Conservation (phyloP, 2,888 invertebrate genomes). For the Esperia sulphurella region DNA sequence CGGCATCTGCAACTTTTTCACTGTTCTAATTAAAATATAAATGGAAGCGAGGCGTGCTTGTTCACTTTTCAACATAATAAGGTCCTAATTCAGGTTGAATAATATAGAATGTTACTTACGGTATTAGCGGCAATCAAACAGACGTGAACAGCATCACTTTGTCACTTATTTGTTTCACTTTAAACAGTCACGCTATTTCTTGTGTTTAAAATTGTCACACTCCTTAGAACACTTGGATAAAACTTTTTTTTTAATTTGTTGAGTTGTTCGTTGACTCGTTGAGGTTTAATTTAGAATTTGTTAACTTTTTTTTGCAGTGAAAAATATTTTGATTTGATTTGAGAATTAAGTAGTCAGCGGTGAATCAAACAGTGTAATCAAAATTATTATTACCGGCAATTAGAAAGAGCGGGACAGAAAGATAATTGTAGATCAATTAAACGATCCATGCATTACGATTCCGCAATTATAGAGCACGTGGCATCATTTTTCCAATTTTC, state of each 20-base stretch:
- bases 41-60: no score
- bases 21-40: no score
- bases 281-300: no score
- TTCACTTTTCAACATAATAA: not conserved
- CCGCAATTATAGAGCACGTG: conserved; percentile 64
- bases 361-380: conserved; percentile 34
- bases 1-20: no score
- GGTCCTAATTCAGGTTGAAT: no score
- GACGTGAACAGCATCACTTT: conserved; percentile 64
- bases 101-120: conserved; percentile 52
- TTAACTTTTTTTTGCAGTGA: no score
- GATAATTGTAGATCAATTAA: conserved; percentile 62
- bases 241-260: not conserved
- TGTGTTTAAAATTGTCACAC: conserved; percentile 23
- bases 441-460: conserved; percentile 54
- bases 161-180: conserved; percentile 44
- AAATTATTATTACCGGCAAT: conserved; percentile 51
- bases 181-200: conserved; percentile 8
- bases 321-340: conserved; percentile 12
- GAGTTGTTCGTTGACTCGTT: no score
- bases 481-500: conserved; percentile 51
- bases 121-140: conserved; percentile 43
- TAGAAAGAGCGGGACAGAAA: conserved; percentile 61
- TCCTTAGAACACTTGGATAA: conserved; percentile 21
- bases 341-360: conserved; percentile 24